A percentile compares a stretch with the other conserved stretches of the same genome.
phyloP scores from a whole-genome alignment of 2,797 vertebrate species.

The Sebastes vulpes region DNA sequence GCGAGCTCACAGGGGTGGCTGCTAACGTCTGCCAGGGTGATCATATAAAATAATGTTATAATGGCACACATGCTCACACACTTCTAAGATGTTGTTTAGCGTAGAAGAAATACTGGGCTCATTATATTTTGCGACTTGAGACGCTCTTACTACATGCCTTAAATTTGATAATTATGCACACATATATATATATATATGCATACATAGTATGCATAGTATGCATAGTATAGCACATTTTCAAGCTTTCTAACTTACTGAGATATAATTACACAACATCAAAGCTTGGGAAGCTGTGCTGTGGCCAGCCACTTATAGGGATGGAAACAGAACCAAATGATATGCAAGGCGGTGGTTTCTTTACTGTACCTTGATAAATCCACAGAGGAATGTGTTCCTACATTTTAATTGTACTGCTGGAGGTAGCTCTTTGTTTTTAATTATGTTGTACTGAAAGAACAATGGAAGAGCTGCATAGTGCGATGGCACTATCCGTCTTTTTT shows the following conservation, averaged over 20 bases:
- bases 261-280: conserved; percentile 43
- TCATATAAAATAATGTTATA: conserved; percentile 13
- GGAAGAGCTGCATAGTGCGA: neutral
- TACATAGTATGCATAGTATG: neutral
- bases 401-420: neutral
- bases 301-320: neutral
- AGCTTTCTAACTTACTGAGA: neutral
- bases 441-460: neutral
- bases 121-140: neutral
- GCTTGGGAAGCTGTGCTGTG: neutral
- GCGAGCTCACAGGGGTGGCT: conserved; percentile 10
- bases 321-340: neutral
- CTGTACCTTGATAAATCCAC: conserved; percentile 6
- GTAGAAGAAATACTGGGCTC: neutral
- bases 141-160: neutral
- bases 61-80: neutral
- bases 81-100: neutral
- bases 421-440: neutral
- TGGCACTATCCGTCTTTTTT: too few relatives aligned
- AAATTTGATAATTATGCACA: neutral
- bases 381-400: neutral
- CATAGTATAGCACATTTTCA: neutral
- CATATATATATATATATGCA: neutral
- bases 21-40: conserved; percentile 51
- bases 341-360: neutral